Conservation (phyloP, 2,888 invertebrate genomes). For the Minunthozetes semirufus region DNA sequence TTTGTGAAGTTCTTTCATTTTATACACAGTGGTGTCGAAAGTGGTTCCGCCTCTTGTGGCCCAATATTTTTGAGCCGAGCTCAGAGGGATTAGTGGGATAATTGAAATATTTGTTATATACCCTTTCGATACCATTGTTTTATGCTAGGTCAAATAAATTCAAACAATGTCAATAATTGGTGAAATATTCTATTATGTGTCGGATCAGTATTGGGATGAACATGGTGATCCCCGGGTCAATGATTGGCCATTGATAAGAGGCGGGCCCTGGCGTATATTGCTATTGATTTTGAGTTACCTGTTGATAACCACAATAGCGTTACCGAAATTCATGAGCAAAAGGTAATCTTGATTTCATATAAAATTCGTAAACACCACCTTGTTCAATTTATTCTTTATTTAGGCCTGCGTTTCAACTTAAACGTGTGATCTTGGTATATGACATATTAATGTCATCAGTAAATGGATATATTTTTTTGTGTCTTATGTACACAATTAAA, state of each 20-base stretch:
- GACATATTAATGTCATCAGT: conserved; percentile 15
- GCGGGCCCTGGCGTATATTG: conserved; percentile 30
- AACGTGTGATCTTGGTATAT: conserved; percentile 3
- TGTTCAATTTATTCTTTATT: background rate
- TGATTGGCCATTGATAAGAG: background rate
- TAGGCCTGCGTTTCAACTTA: conserved; percentile 15
- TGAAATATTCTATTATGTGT: too few relatives aligned
- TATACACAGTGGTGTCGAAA: too few relatives aligned
- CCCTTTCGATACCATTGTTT: too few relatives aligned
- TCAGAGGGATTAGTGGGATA: too few relatives aligned
- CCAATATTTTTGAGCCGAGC: too few relatives aligned
- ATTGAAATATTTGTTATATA: too few relatives aligned
- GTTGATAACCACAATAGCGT: background rate
- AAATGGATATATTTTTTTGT: background rate
- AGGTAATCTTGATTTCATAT: background rate
- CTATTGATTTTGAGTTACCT: background rate
- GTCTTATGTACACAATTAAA: background rate
- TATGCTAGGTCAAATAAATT: too few relatives aligned
- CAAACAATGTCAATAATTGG: too few relatives aligned
- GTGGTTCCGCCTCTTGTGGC: too few relatives aligned
- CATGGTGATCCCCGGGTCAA: conserved; percentile 32
- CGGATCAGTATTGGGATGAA: conserved; percentile 34
- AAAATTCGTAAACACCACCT: background rate
- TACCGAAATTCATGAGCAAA: conserved; percentile 24
- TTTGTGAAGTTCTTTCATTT: too few relatives aligned